Evolutionary conservation across 1,140 invertebrate genomes (phyloP).

Genomic region (Drosophila athabasca): DNA sequence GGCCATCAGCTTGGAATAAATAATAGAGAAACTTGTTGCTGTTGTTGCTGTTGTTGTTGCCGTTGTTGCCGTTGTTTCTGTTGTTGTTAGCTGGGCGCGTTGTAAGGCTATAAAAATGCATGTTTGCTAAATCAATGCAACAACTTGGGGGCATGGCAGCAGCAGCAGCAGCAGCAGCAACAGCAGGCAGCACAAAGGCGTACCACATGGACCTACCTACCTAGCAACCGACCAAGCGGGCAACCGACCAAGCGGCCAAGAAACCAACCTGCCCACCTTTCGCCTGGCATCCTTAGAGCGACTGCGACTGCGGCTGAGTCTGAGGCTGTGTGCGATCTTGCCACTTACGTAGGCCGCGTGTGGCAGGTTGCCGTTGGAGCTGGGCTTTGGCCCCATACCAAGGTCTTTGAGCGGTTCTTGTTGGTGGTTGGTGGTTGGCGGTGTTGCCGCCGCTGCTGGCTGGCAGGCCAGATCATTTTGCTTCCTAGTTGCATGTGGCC

Average conservation of each 20-base stretch:
- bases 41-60: slow-evolving; percentile 24
- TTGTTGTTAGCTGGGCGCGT: slow-evolving; percentile 69
- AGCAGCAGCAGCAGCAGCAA: slow-evolving; percentile 26
- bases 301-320: slow-evolving; percentile 51
- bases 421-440: slow-evolving; percentile 38
- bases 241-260: slow-evolving; percentile 14
- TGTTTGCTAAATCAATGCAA: slow-evolving; percentile 83
- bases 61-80: slow-evolving; percentile 40
- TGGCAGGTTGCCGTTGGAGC: slow-evolving; percentile 77
- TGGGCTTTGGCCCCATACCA: slow-evolving; percentile 70
- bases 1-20: slow-evolving; percentile 71
- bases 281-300: slow-evolving; percentile 74
- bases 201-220: slow-evolving; percentile 71
- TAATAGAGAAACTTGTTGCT: slow-evolving; percentile 80
- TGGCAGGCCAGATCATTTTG: slow-evolving; percentile 74
- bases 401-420: slow-evolving; percentile 59
- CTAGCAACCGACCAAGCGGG: slow-evolving; percentile 30
- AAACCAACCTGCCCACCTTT: slow-evolving; percentile 75
- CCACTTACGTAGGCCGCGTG: slow-evolving; percentile 83
- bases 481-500: slow-evolving; percentile 73
- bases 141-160: slow-evolving; percentile 80
- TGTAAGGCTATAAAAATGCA: slow-evolving; percentile 82
- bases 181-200: slow-evolving; percentile 55
- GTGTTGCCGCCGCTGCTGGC: slow-evolving; percentile 63
- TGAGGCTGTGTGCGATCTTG: slow-evolving; percentile 68